Evolutionary conservation across 1,140 invertebrate genomes (phyloP), one percentile per base, ranked within the genome.

Genomic region (Odontomachus brunneus): DNA sequence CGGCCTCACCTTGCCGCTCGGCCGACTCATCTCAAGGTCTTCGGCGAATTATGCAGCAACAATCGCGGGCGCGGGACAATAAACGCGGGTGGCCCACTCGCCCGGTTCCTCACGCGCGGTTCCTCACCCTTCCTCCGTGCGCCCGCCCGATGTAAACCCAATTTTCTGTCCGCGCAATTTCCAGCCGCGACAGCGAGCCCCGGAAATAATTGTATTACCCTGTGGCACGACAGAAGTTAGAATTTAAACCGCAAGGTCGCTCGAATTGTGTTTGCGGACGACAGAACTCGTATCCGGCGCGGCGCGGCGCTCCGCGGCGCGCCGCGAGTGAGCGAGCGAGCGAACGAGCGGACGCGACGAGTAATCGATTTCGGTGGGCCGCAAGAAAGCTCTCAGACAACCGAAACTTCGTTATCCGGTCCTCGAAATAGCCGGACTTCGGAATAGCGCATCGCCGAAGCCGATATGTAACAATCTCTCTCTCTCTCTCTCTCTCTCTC

Each of bases 241-340:
- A 87, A 88, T 83, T 81, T 83, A 88, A 88, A 85, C 87, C 87
- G 84, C 87, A 83, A 88, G 84, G 83, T 83, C 66, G 87, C 71
- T 87, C 85, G 85, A 87, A 88, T 88, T 72, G 83, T 87, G 83
- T 85, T 88, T 84, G 84, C 78, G 87, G 82, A 60, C 57, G 82
- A 82, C 75, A 72, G 78, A 53, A 74, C 63, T 76, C 24, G 44
- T 38, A 49, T 81, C 22, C 19, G 38, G 48, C 44, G 38, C 29
- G 1, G 24, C 4, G 0, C n/a, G 66, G 44, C 24, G 0, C n/a
- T 55, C 26, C 24, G 26, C 57, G 22, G 38, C 38, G 38, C 38
- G 38, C 38, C 38, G 9, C 44, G 57, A 15, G 29, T 19, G 51
- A 22, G 17, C 17, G 63, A 2, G 55, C 24, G 60, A 22, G 51